Evolutionary conservation across 2,888 invertebrate genomes (phyloP).

Genomic region (Calliphora vomitoria): DNA sequence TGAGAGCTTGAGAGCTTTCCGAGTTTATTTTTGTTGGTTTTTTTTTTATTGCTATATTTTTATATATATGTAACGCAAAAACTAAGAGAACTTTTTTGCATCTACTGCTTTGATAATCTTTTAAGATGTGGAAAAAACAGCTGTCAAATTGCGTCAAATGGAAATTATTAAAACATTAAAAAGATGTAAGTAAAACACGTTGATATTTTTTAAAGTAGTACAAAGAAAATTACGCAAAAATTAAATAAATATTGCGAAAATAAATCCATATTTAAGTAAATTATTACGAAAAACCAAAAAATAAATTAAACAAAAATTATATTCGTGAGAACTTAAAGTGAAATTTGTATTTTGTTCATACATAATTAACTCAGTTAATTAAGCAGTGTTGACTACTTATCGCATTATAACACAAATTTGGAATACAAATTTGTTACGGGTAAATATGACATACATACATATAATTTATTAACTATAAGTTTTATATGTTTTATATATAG

Average conservation of each 20-base stretch:
- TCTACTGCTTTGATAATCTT: constrained; percentile 69
- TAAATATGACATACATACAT: constrained; percentile 7
- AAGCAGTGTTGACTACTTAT: constrained; percentile 2
- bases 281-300: not conserved
- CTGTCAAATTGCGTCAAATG: constrained; percentile 81
- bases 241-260: not conserved
- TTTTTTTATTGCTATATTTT: not conserved
- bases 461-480: not conserved
- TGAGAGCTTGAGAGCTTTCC: constrained; percentile 63
- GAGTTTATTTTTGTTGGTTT: constrained; percentile 37
- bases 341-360: not conserved
- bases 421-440: not conserved
- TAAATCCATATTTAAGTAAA: not conserved
- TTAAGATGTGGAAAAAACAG: constrained; percentile 77
- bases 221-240: not conserved
- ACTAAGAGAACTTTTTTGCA: constrained; percentile 13
- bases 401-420: not conserved
- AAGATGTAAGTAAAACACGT: constrained; percentile 50
- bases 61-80: not conserved
- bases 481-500: not conserved
- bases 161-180: constrained; percentile 49
- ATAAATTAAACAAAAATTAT: not conserved
- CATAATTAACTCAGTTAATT: constrained; percentile 15
- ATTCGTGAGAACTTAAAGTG: not conserved
- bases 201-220: constrained; percentile 13